Conservation (phyloP, 2,888 invertebrate genomes). For the Pherbina coryleti region DNA sequence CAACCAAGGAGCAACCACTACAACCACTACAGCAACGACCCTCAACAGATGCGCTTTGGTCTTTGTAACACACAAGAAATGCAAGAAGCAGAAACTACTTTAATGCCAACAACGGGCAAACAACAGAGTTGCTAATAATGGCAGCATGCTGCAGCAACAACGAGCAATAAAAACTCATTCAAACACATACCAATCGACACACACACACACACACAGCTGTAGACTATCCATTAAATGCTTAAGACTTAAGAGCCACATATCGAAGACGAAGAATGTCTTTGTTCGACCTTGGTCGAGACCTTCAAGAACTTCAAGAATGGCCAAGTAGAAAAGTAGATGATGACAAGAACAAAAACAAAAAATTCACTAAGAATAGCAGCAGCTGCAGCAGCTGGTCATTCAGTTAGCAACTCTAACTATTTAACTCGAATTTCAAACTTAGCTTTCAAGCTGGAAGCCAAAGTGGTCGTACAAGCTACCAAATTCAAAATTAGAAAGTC, state of each 20-base stretch:
- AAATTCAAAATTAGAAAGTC: too few relatives aligned
- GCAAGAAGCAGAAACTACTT: slow-evolving; percentile 21
- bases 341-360: neutral
- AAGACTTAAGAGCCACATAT: neutral
- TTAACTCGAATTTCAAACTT: neutral
- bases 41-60: slow-evolving; percentile 52
- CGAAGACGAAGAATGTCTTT: slow-evolving; percentile 9
- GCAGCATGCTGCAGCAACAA: neutral
- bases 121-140: slow-evolving; percentile 25
- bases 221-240: neutral
- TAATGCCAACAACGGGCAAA: slow-evolving; percentile 41
- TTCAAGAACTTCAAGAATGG: slow-evolving; percentile 3
- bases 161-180: neutral
- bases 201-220: too few relatives aligned
- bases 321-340: neutral
- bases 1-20: slow-evolving; percentile 5
- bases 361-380: neutral
- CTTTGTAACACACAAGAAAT: neutral
- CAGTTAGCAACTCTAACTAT: neutral
- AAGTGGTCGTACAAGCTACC: neutral
- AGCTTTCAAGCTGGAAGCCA: neutral
- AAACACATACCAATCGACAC: too few relatives aligned
- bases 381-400: neutral
- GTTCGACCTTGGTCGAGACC: slow-evolving; percentile 36
- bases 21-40: slow-evolving; percentile 44